Conservation (phyloP, 2,113 vertebrate species). For the Vimba vimba region DNA sequence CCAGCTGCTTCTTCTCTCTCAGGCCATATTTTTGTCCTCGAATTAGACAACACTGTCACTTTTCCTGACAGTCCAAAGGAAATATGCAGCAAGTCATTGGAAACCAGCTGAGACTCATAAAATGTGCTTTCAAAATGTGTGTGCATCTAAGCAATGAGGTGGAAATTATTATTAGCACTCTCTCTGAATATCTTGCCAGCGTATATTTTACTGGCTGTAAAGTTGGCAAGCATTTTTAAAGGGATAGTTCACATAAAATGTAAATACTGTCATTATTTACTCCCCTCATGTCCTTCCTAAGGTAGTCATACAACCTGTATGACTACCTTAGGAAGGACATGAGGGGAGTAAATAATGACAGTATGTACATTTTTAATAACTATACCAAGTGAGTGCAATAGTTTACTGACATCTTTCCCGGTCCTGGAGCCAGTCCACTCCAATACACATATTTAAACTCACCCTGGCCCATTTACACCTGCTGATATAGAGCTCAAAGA, state of each 20-base stretch:
- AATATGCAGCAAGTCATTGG: slow-evolving; percentile 24
- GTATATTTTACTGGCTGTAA: slow-evolving; percentile 37
- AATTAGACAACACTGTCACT: slow-evolving; percentile 12
- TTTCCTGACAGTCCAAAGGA: slow-evolving; percentile 27
- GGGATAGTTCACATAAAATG: background rate
- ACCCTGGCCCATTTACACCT: slow-evolving; percentile 19
- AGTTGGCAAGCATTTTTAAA: slow-evolving; percentile 16
- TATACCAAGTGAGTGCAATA: background rate
- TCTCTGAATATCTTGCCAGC: slow-evolving; percentile 44
- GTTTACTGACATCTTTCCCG: background rate
- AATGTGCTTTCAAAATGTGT: slow-evolving; percentile 19
- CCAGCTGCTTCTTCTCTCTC: background rate
- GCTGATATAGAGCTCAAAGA: slow-evolving; percentile 16
- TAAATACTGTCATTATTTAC: background rate
- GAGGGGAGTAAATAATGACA: background rate
- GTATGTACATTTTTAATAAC: background rate
- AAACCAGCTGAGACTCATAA: slow-evolving; percentile 44
- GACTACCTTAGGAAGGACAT: no score
- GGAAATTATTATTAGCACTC: slow-evolving; percentile 53
- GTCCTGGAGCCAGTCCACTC: background rate
- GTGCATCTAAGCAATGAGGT: slow-evolving; percentile 35
- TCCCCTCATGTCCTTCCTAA: background rate
- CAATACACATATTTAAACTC: slow-evolving; percentile 1
- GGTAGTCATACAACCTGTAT: no score
- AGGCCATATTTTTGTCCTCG: slow-evolving; percentile 13